These are phyloP conservation scores for Tamandua tetradactyla DNA, from an alignment of 2,797 vertebrate species.

Conservation along the genomic window DNA sequence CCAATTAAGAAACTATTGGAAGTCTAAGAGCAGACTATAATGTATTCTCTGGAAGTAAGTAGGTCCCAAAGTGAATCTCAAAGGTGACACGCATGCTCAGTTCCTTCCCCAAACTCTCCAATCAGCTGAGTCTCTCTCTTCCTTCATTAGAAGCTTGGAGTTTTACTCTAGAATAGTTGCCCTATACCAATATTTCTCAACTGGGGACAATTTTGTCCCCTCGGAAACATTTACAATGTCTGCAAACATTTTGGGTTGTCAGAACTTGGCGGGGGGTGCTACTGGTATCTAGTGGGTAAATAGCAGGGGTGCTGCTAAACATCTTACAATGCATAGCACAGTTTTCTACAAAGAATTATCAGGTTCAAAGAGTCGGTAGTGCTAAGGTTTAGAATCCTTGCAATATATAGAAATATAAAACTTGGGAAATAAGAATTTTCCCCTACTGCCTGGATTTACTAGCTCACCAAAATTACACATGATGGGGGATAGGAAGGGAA, in stretches of 20 bases:
- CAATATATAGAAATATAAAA: neutral
- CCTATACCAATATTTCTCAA: neutral
- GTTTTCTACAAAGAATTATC: rapidly evolving
- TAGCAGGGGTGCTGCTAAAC: neutral
- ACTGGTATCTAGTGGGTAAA: conserved; percentile 39
- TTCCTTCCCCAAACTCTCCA: neutral
- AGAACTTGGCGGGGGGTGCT: neutral
- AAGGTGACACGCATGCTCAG: neutral
- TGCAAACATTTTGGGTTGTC: neutral
- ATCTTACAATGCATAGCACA: neutral
- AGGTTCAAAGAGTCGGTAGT: neutral
- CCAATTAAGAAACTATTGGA: neutral
- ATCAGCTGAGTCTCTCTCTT: neutral
- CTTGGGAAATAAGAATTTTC: neutral
- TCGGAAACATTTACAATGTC: neutral
- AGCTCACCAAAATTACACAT: neutral
- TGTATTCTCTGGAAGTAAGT: neutral
- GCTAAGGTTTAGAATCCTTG: neutral
- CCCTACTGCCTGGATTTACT: neutral
- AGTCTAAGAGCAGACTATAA: neutral
- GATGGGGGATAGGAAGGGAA: neutral
- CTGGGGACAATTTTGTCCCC: neutral
- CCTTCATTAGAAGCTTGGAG: neutral
- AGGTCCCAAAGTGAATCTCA: neutral
- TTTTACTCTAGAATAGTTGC: neutral